Percentiles rank a stretch among this genome's conserved stretches.
Conservation (phyloP, 2,888 invertebrate species). For the Diplazon laetatorius region DNA sequence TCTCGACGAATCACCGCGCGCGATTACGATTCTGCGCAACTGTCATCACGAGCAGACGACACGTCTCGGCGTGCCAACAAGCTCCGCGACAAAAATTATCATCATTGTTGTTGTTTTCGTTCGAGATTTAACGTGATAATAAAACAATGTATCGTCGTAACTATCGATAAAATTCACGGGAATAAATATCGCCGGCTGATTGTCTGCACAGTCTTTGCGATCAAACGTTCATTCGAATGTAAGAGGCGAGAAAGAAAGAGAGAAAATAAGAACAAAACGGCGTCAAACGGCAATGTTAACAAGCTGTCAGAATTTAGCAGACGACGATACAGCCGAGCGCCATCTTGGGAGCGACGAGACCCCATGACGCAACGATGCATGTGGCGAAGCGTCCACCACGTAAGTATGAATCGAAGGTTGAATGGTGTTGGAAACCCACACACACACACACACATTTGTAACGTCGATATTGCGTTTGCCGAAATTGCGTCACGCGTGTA, state of each 20-base stretch:
- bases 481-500: conserved; percentile 55
- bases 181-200: neutral
- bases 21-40: conserved; percentile 66
- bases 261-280: neutral
- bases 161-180: conserved; percentile 2
- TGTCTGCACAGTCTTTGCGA: neutral
- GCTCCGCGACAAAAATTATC: conserved; percentile 10
- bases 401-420: too few species aligned
- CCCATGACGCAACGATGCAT: conserved; percentile 39
- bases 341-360: conserved; percentile 40
- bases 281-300: neutral
- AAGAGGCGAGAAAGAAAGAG: neutral
- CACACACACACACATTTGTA: conserved; percentile 3
- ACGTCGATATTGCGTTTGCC: conserved; percentile 31
- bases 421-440: conserved; percentile 4
- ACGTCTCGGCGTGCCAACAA: conserved; percentile 33
- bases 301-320: conserved; percentile 61
- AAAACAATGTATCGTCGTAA: neutral
- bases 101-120: neutral
- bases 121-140: neutral
- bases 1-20: too few species aligned
- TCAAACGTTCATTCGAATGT: conserved; percentile 1
- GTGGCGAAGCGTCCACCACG: conserved; percentile 29
- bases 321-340: conserved; percentile 50
- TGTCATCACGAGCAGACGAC: conserved; percentile 60